Conservation (phyloP, 2,888 invertebrate genomes). For the Augiades crinisus region DNA sequence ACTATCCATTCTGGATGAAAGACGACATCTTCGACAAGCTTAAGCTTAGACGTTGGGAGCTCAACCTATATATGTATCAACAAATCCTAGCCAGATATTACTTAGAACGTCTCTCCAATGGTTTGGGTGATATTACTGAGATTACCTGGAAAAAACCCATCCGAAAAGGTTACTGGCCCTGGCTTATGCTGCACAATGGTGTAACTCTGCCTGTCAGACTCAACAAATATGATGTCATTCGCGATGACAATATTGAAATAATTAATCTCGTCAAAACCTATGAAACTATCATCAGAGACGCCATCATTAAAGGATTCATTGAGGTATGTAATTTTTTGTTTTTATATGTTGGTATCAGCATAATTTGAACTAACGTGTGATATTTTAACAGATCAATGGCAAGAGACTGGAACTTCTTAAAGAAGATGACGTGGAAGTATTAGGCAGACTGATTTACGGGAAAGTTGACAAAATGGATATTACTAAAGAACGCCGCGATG, state of each 20-base stretch:
- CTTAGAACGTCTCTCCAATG: slow-evolving; percentile 74
- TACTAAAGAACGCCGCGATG: slow-evolving; percentile 51
- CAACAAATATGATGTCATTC: slow-evolving; percentile 57
- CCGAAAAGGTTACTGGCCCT: slow-evolving; percentile 79
- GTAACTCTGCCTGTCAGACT: slow-evolving; percentile 74
- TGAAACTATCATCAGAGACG: slow-evolving; percentile 79
- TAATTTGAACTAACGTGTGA: background rate
- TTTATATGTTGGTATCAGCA: background rate
- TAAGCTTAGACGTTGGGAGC: slow-evolving; percentile 66
- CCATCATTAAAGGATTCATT: slow-evolving; percentile 77
- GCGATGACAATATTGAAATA: slow-evolving; percentile 50
- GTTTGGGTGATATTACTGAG: slow-evolving; percentile 60
- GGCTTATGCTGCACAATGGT: slow-evolving; percentile 76
- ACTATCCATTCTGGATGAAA: slow-evolving; percentile 84
- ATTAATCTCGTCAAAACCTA: slow-evolving; percentile 51
- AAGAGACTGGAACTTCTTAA: slow-evolving; percentile 57
- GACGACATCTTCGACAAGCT: slow-evolving; percentile 55
- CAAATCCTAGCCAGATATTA: slow-evolving; percentile 83
- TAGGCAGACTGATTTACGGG: slow-evolving; percentile 77
- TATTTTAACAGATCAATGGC: slow-evolving; percentile 56
- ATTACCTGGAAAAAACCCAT: slow-evolving; percentile 70
- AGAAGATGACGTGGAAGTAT: slow-evolving; percentile 72
- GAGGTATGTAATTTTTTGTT: slow-evolving; percentile 47
- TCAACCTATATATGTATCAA: slow-evolving; percentile 82
- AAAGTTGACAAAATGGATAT: slow-evolving; percentile 59